These are phyloP conservation scores for Kryphioiulus occultus DNA, from an alignment of 2,888 invertebrate species.

Conservation along the genomic window DNA sequence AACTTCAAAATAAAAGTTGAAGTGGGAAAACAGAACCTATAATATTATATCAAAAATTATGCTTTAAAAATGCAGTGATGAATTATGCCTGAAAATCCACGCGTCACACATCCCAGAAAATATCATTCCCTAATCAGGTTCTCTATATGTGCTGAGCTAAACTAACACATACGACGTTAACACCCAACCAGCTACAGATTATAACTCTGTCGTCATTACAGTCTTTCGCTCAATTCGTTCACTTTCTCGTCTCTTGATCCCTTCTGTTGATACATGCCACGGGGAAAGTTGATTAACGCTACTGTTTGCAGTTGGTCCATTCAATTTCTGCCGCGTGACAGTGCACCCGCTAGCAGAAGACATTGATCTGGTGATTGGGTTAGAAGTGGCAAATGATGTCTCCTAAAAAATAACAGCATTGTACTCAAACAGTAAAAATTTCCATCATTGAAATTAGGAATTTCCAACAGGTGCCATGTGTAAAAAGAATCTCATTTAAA, in stretches of 20 bases:
- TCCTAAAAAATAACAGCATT: constrained; percentile 54
- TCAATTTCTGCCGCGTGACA: constrained; percentile 55
- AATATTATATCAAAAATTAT: background rate
- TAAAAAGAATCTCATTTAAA: background rate
- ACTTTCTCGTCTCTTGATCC: constrained; percentile 52
- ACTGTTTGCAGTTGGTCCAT: constrained; percentile 52
- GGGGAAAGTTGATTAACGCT: constrained; percentile 54
- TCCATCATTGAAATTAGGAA: background rate
- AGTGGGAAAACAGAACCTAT: background rate
- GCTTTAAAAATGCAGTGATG: background rate
- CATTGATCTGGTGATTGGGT: constrained; percentile 57
- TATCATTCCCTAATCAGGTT: background rate
- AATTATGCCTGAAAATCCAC: background rate
- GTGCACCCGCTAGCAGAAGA: constrained; percentile 56
- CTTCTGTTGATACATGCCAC: constrained; percentile 54
- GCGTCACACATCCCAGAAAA: background rate
- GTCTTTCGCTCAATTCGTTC: constrained; percentile 54
- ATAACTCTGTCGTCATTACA: constrained; percentile 58
- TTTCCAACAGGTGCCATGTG: background rate
- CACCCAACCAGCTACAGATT: constrained; percentile 43
- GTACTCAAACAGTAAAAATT: background rate
- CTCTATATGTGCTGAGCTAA: background rate
- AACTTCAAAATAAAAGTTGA: background rate
- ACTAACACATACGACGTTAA: background rate
- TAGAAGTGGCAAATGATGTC: constrained; percentile 58